These are phyloP conservation scores for Aurelia aurita complex sp. Pacific DNA, from an alignment of 30 jellyfish, hydroid and myxozoan genomes.

Conservation along the genomic window DNA sequence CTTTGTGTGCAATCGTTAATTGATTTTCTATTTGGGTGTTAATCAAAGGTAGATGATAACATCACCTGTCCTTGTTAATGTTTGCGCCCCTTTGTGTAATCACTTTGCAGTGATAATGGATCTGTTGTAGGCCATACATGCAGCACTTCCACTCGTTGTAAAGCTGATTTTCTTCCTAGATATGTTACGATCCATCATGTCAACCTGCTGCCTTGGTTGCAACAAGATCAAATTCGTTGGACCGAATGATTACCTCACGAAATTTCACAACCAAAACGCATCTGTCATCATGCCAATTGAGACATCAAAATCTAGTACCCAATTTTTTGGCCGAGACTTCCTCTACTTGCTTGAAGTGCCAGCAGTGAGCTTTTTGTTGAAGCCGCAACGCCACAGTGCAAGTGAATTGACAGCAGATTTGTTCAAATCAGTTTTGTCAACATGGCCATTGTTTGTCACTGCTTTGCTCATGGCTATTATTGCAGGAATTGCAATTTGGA, in stretches of 20 bases:
- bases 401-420: slow-evolving; percentile 73
- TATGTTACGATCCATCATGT: slow-evolving; percentile 66
- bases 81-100: too few species aligned
- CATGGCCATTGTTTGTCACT: slow-evolving; percentile 86
- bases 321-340: slow-evolving; percentile 68
- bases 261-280: slow-evolving; percentile 35
- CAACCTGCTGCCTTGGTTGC: slow-evolving; percentile 87
- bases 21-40: too few species aligned
- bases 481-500: slow-evolving; percentile 89
- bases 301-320: slow-evolving; percentile 70
- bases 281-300: slow-evolving; percentile 76
- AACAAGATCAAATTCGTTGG: slow-evolving; percentile 70
- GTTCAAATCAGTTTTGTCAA: slow-evolving; percentile 72
- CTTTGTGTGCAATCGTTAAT: too few species aligned
- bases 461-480: slow-evolving; percentile 85
- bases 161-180: slow-evolving; percentile 27
- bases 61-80: too few species aligned
- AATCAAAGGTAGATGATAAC: too few species aligned
- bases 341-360: slow-evolving; percentile 68
- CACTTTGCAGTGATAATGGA: too few species aligned
- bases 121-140: too few species aligned
- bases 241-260: slow-evolving; percentile 53
- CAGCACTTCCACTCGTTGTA: too few species aligned
- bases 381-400: slow-evolving; percentile 54
- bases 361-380: slow-evolving; percentile 66